Conservation (phyloP, 2,888 invertebrate species). For the Pristionchus maxplancki region DNA sequence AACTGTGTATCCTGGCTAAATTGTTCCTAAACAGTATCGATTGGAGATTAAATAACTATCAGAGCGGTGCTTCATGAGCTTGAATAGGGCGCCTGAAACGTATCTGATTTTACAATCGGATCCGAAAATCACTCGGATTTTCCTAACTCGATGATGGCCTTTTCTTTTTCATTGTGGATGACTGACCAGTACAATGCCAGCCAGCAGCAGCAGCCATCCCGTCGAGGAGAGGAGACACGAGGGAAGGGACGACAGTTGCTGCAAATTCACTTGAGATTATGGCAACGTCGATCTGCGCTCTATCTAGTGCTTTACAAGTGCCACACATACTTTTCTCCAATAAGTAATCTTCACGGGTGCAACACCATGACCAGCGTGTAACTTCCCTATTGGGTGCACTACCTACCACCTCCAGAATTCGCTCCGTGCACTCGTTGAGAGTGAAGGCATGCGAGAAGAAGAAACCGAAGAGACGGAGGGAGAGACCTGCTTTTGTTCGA, state of each 20-base stretch:
- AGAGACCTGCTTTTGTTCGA: constrained; percentile 1
- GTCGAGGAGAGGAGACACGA: constrained; percentile 43
- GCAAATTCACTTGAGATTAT: background rate
- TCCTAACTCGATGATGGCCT: too few relatives aligned
- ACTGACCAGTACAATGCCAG: background rate
- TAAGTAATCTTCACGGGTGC: background rate
- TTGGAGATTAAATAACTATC: too few relatives aligned
- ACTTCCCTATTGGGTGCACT: background rate
- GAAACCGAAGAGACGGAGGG: constrained; percentile 33
- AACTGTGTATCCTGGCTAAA: too few relatives aligned
- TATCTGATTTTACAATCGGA: too few relatives aligned
- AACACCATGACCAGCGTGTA: background rate
- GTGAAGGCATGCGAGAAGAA: constrained; percentile 23
- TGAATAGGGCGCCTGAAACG: too few relatives aligned
- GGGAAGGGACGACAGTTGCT: constrained; percentile 41
- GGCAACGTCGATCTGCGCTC: too few relatives aligned
- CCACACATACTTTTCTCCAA: background rate
- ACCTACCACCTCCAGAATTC: constrained; percentile 2
- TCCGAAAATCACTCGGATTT: too few relatives aligned
- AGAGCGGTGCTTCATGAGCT: too few relatives aligned
- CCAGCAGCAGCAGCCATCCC: constrained; percentile 46
- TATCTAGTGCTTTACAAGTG: too few relatives aligned
- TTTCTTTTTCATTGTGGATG: too few relatives aligned
- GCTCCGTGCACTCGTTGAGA: constrained; percentile 16
- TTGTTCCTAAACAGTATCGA: too few relatives aligned